These are phyloP conservation scores for Drosophila guanche DNA, from an alignment of 1,140 invertebrate genomes.

Conservation along the genomic window DNA sequence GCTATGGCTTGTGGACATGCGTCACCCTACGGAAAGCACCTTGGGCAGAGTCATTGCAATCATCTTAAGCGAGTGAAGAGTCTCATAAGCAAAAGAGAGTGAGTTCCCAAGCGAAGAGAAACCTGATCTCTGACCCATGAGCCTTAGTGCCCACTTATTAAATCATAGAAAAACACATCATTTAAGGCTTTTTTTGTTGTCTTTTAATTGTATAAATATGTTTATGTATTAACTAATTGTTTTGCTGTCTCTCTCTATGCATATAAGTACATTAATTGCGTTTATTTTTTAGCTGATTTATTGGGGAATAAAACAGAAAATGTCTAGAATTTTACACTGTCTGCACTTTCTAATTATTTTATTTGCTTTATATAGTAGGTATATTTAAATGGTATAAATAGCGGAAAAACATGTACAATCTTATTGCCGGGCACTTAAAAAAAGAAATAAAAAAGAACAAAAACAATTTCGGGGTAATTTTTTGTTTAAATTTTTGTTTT, in stretches of 20 bases:
- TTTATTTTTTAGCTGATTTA: constrained; percentile 40
- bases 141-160: background rate
- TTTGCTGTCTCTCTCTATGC: constrained; percentile 47
- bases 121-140: too few relatives aligned
- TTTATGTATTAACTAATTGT: constrained; percentile 75
- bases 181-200: constrained; percentile 19
- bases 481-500: constrained; percentile 24
- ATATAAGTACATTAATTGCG: constrained; percentile 40
- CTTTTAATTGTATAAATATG: constrained; percentile 78
- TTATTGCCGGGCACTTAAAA: constrained; percentile 71
- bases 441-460: constrained; percentile 51
- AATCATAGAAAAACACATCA: constrained; percentile 2
- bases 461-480: constrained; percentile 35
- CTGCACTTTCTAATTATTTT: constrained; percentile 45
- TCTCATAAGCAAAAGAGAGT: too few relatives aligned
- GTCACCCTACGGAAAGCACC: too few relatives aligned
- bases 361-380: constrained; percentile 23
- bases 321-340: constrained; percentile 18
- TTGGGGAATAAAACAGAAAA: constrained; percentile 49
- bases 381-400: constrained; percentile 62
- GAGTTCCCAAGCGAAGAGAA: too few relatives aligned
- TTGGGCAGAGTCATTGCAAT: too few relatives aligned
- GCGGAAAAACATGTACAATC: constrained; percentile 77
- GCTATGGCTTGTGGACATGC: too few relatives aligned
- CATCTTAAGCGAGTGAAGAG: too few relatives aligned